These are phyloP conservation scores for Phaenicophaeus curvirostris DNA, from an alignment of 2,797 vertebrate species.

Conservation along the genomic window DNA sequence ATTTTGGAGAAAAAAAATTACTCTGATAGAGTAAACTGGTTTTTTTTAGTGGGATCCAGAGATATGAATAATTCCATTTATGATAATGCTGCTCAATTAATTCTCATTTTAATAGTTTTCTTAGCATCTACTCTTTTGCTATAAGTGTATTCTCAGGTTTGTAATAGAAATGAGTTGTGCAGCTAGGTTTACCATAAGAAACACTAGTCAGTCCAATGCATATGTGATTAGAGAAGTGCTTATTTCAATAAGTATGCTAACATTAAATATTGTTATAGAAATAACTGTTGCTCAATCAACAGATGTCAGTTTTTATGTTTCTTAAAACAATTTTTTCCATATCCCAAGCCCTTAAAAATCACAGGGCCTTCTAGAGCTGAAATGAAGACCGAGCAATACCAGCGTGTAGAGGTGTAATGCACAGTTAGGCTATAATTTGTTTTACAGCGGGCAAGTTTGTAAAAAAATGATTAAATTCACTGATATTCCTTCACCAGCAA, in stretches of 20 bases:
- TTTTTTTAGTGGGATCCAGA: neutral
- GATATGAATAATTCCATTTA: neutral
- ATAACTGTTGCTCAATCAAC: slow-evolving; percentile 1
- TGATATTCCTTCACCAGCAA: neutral
- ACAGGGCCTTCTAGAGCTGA: neutral
- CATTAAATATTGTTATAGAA: neutral
- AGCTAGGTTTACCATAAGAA: neutral
- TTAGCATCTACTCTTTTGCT: neutral
- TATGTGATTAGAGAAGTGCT: neutral
- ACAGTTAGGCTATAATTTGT: neutral
- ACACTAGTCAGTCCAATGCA: neutral
- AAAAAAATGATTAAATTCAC: neutral
- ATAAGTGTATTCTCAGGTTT: neutral
- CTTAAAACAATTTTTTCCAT: neutral
- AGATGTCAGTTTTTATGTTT: neutral
- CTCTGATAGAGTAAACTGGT: neutral
- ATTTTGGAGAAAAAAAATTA: neutral
- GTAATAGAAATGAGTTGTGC: slow-evolving; percentile 27
- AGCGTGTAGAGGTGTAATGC: neutral
- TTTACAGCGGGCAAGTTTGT: neutral
- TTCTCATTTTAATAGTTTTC: slow-evolving; percentile 10
- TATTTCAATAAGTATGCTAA: neutral
- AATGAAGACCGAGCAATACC: neutral
- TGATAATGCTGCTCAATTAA: neutral
- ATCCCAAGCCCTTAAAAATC: neutral